Evolutionary conservation across 2,888 invertebrate species (phyloP).

Genomic region (Spisula subtruncata): DNA sequence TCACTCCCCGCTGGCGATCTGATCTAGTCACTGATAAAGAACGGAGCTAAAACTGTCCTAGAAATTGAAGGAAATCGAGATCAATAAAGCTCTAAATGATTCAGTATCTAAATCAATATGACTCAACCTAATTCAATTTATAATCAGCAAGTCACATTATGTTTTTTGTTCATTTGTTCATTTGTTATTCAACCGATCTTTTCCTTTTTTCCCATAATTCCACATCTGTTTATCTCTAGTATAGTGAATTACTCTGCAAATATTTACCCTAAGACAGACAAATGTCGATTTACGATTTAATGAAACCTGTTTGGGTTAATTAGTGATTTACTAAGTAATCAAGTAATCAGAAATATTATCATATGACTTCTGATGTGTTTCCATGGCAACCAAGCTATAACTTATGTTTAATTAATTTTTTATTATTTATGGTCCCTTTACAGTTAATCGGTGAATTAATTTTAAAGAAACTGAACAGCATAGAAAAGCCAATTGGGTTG

Average conservation of each 20-base stretch:
- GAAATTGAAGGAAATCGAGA: neutral
- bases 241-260: neutral
- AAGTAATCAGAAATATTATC: neutral
- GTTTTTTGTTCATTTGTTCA: neutral
- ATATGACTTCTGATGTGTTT: neutral
- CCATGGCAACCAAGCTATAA: neutral
- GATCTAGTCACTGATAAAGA: no score
- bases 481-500: no score
- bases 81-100: neutral
- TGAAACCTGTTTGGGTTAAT: conserved; percentile 9
- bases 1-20: no score
- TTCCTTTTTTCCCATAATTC: neutral
- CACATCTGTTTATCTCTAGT: neutral
- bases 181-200: neutral
- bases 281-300: conserved; percentile 23
- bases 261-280: neutral
- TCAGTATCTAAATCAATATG: neutral
- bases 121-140: conserved; percentile 7
- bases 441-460: no score
- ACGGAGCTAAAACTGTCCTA: neutral
- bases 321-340: neutral
- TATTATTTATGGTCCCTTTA: no score
- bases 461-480: no score
- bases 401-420: neutral
- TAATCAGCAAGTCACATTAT: neutral